Evolutionary conservation across 2,797 vertebrate genomes (phyloP).

Genomic region (Falco cherrug): DNA sequence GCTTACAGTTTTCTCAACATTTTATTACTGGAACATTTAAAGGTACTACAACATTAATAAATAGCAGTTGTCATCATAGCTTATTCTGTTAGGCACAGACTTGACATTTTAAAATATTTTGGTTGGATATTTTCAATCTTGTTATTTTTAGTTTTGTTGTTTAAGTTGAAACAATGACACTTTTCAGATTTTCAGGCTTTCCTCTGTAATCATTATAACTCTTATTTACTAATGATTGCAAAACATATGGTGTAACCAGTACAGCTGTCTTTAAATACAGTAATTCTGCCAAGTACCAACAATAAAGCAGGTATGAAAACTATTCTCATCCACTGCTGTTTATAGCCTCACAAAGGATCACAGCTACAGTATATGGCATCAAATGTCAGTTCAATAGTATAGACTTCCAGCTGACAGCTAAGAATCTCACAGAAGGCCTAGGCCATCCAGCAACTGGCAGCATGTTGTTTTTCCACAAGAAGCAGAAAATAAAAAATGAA

Average conservation of each 20-base stretch:
- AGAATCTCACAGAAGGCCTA: not conserved
- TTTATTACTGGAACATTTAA: not conserved
- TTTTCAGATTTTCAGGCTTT: constrained; percentile 7
- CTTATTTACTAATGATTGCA: constrained; percentile 59
- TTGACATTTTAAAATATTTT: not conserved
- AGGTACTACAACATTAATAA: not conserved
- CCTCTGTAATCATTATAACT: constrained; percentile 18
- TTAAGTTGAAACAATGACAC: not conserved
- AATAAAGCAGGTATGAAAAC: constrained; percentile 58
- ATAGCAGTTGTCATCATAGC: not conserved
- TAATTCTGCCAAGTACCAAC: constrained; percentile 52
- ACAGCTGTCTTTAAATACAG: constrained; percentile 61
- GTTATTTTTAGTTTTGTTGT: not conserved
- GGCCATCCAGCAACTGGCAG: not conserved
- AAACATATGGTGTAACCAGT: constrained; percentile 48
- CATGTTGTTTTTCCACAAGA: not conserved
- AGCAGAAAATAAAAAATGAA: not conserved
- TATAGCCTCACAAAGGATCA: constrained; percentile 34
- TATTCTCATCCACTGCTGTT: constrained; percentile 29
- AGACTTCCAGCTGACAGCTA: constrained; percentile 27
- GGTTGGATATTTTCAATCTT: not conserved
- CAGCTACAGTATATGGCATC: not conserved
- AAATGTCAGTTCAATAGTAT: constrained; percentile 2
- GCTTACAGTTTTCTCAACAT: not conserved
- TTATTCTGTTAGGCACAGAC: not conserved